Evolutionary conservation across 2,113 vertebrate genomes (phyloP), one percentile per base, ranked within the genome.

Genomic region (Hystrix cristata): DNA sequence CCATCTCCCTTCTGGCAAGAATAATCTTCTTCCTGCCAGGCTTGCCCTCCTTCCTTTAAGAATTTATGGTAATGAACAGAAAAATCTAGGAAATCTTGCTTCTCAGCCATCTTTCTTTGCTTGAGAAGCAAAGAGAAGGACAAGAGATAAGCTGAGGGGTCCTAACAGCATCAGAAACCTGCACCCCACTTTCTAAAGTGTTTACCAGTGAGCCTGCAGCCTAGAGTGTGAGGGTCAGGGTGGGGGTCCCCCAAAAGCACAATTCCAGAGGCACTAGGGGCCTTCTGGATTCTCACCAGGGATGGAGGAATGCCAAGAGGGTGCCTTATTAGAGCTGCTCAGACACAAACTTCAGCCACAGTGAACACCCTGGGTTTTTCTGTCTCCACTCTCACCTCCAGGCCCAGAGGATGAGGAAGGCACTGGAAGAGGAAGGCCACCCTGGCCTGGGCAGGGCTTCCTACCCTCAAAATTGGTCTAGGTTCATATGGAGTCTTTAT

Each of bases 321-420:
- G 13, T 83, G 43, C 69, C 82, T 95, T 69, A 67, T 95, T 69
- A 67, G 72, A 85, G 72, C 72, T 86, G 46, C 65, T 60, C 71
- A 64, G 11, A 57, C 14, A 65, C 71, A 94, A 76, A 60, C n/a
- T 64, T 95, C 53, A 53, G 25, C 14, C 69, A 46, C 27, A 83
- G 81, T 51, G 1, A 92, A 93, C 5, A 38, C 71, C 25, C 15
- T 25, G 55, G 53, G 4, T 69, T 91, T 12, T 38, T 14, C 48
- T 5, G 67, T 14, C 83, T 72, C 62, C 15, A 21, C 1, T 12
- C 21, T 1, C 4, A 72, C 5, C 7, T 27, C 48, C 6, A 15
- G 25, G 34, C 31, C 51, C 46, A 11, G 67, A 91, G 48, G 34
- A 87, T 15, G 81, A 53, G 21, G 53, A 67, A 55, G 67, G 38